Evolutionary conservation across 1,140 invertebrate species (phyloP), one percentile per base, ranked within the genome.

Genomic region (Apis cerana): DNA sequence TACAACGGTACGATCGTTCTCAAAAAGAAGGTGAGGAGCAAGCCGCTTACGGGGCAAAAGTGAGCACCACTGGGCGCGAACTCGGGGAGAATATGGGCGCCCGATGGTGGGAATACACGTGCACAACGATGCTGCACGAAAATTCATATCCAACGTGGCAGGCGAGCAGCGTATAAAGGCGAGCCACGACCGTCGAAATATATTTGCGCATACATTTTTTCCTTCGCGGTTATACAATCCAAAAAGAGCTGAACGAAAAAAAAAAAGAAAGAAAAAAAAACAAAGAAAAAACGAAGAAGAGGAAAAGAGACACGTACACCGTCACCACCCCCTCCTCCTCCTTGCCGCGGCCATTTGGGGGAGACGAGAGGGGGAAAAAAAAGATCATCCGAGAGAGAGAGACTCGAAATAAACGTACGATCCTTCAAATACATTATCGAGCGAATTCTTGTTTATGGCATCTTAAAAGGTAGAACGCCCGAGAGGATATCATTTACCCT

Each of bases 201-300:
- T 88, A 88, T 88, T 88, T 83, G 80, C 86, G 86, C 87, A 88
- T 88, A 88, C 87, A 88, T 88, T 88, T 88, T 88, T 88, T 87
- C 75, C 58, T 43, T 64, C 76, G 86, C 85, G 85, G 85, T 88
- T 87, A 87, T 88, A 88, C 86, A 88, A 88, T 88, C 86, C 83
- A 74, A 50, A 70, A 68, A 67, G 81, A 87, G 65, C 11, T 0
- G 10, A 13, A 64, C 11, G 27, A 21, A 11, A 11, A n/a, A 21
- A n/a, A 11, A n/a, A 21, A 59, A 21, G n/a, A 4, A n/a, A 4
- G 12, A n/a, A 12, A 23, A 17, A 43, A 7, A 5, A 27, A 27
- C 27, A 27, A 27, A 27, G 27, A 27, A 27, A 43, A 33, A 33
- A 33, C 33, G 50, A 52, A 13, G 50, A 52, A 8, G 50, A 52